A percentile compares a stretch with the other conserved stretches of the same genome.
These are phyloP conservation scores for Heliocidaris tuberculata DNA, from an alignment of 35 echinoderm and acorn worm species.

Conservation along the genomic window DNA sequence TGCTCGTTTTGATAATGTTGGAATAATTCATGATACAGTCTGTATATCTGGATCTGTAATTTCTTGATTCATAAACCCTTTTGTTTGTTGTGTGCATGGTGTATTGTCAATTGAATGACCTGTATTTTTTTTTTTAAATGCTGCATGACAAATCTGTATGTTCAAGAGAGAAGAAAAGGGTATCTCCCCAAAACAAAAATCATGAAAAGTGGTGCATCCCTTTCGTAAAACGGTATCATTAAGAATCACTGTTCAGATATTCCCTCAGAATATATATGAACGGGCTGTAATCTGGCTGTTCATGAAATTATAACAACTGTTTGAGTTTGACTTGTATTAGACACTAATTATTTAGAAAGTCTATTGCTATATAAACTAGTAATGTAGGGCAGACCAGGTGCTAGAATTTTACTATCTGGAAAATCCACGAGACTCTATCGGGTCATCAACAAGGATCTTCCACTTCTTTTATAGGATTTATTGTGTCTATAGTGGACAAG, in stretches of 20 bases:
- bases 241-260: no score
- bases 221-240: no score
- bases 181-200: no score
- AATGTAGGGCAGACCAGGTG: not conserved
- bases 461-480: not conserved
- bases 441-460: not conserved
- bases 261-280: no score
- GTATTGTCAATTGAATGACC: not conserved
- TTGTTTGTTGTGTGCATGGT: not conserved
- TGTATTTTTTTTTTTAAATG: not conserved
- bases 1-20: not conserved
- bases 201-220: no score
- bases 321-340: no score
- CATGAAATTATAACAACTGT: no score
- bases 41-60: not conserved
- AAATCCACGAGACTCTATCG: not conserved
- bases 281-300: no score
- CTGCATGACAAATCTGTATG: not conserved
- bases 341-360: no score
- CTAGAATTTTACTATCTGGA: not conserved
- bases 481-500: not conserved
- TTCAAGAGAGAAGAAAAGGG: no score
- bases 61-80: not conserved
- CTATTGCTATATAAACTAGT: not conserved
- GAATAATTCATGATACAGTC: not conserved